These are phyloP conservation scores for Magallana gigas DNA, from an alignment of 1,140 invertebrate genomes.

Conservation along the genomic window DNA sequence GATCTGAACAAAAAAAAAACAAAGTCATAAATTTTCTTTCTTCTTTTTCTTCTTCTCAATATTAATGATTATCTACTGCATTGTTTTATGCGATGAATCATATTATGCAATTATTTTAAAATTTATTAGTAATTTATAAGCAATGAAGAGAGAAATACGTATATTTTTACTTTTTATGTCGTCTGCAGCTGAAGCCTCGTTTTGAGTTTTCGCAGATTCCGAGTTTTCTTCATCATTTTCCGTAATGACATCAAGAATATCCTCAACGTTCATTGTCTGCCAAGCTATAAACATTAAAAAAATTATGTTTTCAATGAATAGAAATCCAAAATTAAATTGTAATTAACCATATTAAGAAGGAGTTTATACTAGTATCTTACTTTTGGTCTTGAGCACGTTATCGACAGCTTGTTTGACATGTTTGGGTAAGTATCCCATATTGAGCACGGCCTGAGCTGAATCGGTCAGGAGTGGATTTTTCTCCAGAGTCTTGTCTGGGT, in stretches of 20 bases:
- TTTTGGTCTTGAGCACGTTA: slow-evolving; percentile 21
- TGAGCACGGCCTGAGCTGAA: slow-evolving; percentile 52
- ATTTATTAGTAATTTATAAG: no score
- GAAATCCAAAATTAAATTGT: no score
- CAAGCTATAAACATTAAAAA: background rate
- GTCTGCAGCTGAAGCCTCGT: background rate
- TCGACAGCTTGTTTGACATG: slow-evolving; percentile 45
- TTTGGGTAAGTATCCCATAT: slow-evolving; percentile 51
- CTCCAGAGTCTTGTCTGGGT: slow-evolving; percentile 36
- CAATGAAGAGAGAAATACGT: no score
- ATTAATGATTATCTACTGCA: no score
- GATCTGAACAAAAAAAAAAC: background rate
- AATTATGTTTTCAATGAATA: background rate
- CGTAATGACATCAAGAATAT: background rate
- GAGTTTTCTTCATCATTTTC: background rate
- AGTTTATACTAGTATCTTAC: background rate
- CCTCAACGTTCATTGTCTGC: background rate
- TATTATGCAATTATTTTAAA: no score
- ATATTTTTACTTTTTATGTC: background rate
- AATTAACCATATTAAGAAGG: no score
- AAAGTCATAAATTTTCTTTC: background rate
- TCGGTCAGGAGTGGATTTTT: slow-evolving; percentile 54
- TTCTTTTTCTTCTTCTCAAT: background rate
- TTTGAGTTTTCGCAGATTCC: background rate
- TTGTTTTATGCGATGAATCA: no score